Evolutionary conservation across 2,113 vertebrate genomes (phyloP), one percentile per base, ranked within the genome.

Genomic region (Pipa parva): DNA sequence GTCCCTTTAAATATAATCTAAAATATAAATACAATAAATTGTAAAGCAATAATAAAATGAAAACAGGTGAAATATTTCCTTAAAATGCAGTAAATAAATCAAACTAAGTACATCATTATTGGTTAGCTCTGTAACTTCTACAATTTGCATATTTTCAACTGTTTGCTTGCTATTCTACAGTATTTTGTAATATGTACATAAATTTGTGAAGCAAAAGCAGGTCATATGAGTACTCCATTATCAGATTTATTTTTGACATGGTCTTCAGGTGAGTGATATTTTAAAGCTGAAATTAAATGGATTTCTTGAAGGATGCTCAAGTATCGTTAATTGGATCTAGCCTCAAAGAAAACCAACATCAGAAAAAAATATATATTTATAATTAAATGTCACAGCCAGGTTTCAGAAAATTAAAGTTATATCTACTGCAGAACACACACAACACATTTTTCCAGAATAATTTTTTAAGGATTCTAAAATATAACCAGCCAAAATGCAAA

Each of bases 361-460:
- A 29, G 36, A 20, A n/a, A 8, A 28, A 54, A n/a, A 10, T 52
- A n/a, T n/a, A 25, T 42, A 52, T 39, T 63, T 42, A 37, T 54
- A 63, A 63, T 63, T 39, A 39, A 39, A 28, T 37, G 20, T 63
- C 49, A 54, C 62, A 39, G 22, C 37, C 17, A 63, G 49, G 49
- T 54, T 17, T 49, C 15, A 18, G 22, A 33, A 36, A 62, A 61
- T 31, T 18, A 49, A 49, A 24, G 46, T 20, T 9, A 20, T 21
- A 49, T 24, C 6, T 49, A 22, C 18, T 49, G 46, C 4, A 22
- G 2, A 2, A 20, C 21, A 21, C 22, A 8, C 46, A 49, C 22
- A 21, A 49, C 21, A 49, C 21, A 22, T 24, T 21, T 10, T 42
- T 42, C 15, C n/a, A 42, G 37, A n/a, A n/a, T n/a, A n/a, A n/a